These are phyloP conservation scores for Tigriopus californicus DNA, from an alignment of 2,888 invertebrate species.

Conservation along the genomic window DNA sequence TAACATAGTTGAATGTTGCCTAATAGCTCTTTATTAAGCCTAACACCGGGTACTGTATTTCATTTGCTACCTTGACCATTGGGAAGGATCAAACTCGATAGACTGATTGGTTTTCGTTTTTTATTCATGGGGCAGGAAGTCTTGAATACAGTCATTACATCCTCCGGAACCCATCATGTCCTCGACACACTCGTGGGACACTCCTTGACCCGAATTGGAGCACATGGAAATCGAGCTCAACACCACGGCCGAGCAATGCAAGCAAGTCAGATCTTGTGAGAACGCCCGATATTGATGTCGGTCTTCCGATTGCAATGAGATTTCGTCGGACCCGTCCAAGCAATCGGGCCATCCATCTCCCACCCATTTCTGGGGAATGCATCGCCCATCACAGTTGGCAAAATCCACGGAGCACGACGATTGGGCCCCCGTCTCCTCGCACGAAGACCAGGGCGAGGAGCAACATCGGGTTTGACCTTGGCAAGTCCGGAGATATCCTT, in stretches of 20 bases:
- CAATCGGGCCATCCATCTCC: slow-evolving; percentile 15
- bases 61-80: too few relatives aligned
- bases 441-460: not conserved
- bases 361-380: slow-evolving; percentile 11
- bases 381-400: slow-evolving; percentile 10
- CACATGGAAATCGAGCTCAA: not conserved
- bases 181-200: not conserved
- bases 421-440: too few relatives aligned
- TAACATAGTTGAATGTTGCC: too few relatives aligned
- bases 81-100: too few relatives aligned
- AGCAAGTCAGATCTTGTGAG: not conserved
- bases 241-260: slow-evolving; percentile 9
- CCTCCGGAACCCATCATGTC: slow-evolving; percentile 2
- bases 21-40: too few relatives aligned
- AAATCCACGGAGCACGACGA: not conserved
- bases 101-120: too few relatives aligned
- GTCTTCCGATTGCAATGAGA: not conserved
- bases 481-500: not conserved
- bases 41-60: too few relatives aligned
- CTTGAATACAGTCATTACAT: slow-evolving; percentile 10
- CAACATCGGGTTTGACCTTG: slow-evolving; percentile 1
- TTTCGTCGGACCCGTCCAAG: slow-evolving; percentile 11
- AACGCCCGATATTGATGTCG: not conserved
- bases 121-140: not conserved
- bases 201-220: not conserved